Evolutionary conservation across 2,888 invertebrate species (phyloP).

Genomic region (Acleris sparsana): DNA sequence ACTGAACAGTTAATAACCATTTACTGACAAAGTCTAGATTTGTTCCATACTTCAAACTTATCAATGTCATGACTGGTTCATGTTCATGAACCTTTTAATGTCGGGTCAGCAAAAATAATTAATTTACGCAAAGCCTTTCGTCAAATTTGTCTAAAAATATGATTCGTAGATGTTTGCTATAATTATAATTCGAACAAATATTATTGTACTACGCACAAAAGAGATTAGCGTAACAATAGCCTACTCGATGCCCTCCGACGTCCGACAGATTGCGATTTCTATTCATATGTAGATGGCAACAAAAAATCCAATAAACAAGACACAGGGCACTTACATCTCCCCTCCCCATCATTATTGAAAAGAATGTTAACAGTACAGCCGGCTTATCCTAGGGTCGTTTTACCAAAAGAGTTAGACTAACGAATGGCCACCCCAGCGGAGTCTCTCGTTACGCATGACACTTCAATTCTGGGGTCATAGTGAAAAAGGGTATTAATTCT

Average conservation of each 20-base stretch:
- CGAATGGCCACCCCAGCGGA: slow-evolving; percentile 71
- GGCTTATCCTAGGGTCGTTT: slow-evolving; percentile 79
- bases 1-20: too few relatives aligned
- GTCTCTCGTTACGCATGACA: slow-evolving; percentile 75
- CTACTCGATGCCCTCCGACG: slow-evolving; percentile 64
- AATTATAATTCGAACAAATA: slow-evolving; percentile 39
- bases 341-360: slow-evolving; percentile 80
- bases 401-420: slow-evolving; percentile 83
- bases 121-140: neutral
- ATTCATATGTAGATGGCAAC: slow-evolving; percentile 83
- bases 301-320: slow-evolving; percentile 84
- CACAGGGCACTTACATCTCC: slow-evolving; percentile 71
- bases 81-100: too few relatives aligned
- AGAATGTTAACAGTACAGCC: slow-evolving; percentile 80
- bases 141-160: slow-evolving; percentile 3
- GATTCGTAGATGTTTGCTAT: slow-evolving; percentile 21
- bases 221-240: slow-evolving; percentile 54
- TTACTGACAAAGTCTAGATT: too few relatives aligned
- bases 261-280: slow-evolving; percentile 75
- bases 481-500: too few relatives aligned
- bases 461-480: slow-evolving; percentile 53
- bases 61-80: too few relatives aligned
- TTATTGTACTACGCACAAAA: slow-evolving; percentile 41
- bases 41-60: too few relatives aligned
- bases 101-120: neutral